Evolutionary conservation across 2,797 vertebrate species (phyloP).

Genomic region (Brachyalestes nurse): DNA sequence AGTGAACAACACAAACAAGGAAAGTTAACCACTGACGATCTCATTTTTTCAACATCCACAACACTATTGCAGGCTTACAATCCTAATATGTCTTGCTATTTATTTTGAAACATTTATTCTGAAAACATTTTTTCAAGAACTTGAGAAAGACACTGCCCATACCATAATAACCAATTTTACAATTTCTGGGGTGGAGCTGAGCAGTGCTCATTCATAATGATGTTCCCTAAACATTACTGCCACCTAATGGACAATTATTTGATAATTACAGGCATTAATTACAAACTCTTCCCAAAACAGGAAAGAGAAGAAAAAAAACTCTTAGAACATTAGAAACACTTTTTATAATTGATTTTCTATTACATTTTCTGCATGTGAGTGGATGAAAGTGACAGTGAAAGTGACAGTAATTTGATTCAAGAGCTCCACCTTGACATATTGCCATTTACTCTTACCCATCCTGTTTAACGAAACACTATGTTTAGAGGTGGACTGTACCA

Average conservation of each 20-base stretch:
- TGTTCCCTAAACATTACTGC: constrained; percentile 68
- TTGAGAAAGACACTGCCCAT: neutral
- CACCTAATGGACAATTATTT: constrained; percentile 69
- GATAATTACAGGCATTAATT: constrained; percentile 11
- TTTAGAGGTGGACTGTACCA: no score
- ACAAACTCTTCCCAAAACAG: neutral
- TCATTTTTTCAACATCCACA: constrained; percentile 8
- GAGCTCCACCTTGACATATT: neutral
- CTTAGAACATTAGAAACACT: neutral
- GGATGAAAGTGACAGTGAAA: neutral
- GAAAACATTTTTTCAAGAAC: neutral
- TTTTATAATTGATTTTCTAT: neutral
- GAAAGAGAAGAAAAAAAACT: neutral
- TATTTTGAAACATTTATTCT: neutral
- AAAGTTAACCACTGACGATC: constrained; percentile 1
- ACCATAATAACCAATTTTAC: neutral
- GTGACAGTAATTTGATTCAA: neutral
- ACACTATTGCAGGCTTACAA: neutral
- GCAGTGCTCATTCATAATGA: neutral
- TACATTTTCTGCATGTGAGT: neutral
- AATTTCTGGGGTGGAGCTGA: neutral
- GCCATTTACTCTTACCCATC: no score
- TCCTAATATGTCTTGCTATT: neutral
- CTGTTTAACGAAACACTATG: neutral
- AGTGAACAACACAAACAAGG: neutral